A percentile compares a stretch with the other conserved stretches of the same genome.
Conservation (phyloP, 2,113 vertebrate species). For the Pachyramphus minor region DNA sequence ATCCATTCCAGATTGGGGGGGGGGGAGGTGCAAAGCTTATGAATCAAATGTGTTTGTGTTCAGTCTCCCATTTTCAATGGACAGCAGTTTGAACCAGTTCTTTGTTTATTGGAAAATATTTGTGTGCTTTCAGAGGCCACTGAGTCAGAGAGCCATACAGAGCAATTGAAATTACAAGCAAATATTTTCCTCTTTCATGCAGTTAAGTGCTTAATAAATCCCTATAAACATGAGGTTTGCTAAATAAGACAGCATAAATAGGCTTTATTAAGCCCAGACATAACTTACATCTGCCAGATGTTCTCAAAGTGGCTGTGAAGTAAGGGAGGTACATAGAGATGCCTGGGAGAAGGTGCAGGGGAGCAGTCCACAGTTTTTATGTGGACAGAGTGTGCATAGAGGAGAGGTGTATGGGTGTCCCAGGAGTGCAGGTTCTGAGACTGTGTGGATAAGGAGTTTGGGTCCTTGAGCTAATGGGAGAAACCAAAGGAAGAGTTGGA, state of each 20-base stretch:
- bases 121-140: conserved; percentile 25
- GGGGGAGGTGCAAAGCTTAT: background rate
- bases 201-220: conserved; percentile 48
- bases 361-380: background rate
- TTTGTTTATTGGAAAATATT: conserved; percentile 56
- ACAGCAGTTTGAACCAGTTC: conserved; percentile 9
- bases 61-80: background rate
- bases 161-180: conserved; percentile 32
- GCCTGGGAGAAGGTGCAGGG: background rate
- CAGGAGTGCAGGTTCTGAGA: background rate
- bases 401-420: background rate
- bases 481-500: background rate
- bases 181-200: conserved; percentile 45
- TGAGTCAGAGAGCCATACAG: background rate
- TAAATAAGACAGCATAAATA: conserved; percentile 20
- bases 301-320: no score
- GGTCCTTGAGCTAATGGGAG: background rate
- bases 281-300: no score
- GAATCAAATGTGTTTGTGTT: conserved; percentile 20
- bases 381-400: background rate
- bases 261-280: conserved; percentile 4
- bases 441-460: rapidly evolving
- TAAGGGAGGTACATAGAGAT: background rate
- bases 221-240: conserved; percentile 1
- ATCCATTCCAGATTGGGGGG: background rate